Evolutionary conservation across 37 sponge, comb jelly and placozoan genomes (phyloP).

Genomic region (Hexactinellida sp.): DNA sequence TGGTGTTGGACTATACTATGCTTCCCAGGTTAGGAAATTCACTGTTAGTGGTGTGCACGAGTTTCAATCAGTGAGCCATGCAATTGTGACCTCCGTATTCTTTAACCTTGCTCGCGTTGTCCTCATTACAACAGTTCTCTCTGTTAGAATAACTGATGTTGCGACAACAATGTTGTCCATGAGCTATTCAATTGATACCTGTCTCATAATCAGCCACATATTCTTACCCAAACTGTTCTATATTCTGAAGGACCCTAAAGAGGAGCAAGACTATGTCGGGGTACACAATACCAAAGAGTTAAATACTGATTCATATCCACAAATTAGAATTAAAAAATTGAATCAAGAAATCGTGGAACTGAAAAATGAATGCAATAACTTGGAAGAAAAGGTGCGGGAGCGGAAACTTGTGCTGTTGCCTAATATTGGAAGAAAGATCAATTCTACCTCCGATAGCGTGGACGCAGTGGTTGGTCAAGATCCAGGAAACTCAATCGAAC

Average conservation of each 20-base stretch:
- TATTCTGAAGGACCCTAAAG: background rate
- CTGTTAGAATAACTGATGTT: background rate
- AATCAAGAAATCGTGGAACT: too few species aligned
- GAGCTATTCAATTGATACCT: background rate
- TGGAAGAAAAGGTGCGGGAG: too few species aligned
- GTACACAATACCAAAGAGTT: background rate
- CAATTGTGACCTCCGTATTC: background rate
- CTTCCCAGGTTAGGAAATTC: background rate
- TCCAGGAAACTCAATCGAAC: too few species aligned
- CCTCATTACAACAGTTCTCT: background rate
- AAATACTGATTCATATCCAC: background rate
- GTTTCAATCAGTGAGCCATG: background rate
- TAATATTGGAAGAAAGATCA: too few species aligned
- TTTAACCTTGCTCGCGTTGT: background rate
- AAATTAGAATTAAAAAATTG: background rate
- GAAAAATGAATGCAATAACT: too few species aligned
- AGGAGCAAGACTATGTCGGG: background rate
- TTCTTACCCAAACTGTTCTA: background rate
- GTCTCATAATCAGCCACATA: background rate
- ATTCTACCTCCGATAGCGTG: too few species aligned
- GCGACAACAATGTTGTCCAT: background rate
- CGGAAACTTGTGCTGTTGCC: too few species aligned
- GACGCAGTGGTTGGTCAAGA: too few species aligned
- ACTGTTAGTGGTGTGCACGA: background rate
- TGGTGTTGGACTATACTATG: background rate